Percentiles rank a stretch among this genome's conserved stretches.
Evolutionary conservation across 2,888 invertebrate genomes (phyloP).

Genomic region (Acronicta alni): DNA sequence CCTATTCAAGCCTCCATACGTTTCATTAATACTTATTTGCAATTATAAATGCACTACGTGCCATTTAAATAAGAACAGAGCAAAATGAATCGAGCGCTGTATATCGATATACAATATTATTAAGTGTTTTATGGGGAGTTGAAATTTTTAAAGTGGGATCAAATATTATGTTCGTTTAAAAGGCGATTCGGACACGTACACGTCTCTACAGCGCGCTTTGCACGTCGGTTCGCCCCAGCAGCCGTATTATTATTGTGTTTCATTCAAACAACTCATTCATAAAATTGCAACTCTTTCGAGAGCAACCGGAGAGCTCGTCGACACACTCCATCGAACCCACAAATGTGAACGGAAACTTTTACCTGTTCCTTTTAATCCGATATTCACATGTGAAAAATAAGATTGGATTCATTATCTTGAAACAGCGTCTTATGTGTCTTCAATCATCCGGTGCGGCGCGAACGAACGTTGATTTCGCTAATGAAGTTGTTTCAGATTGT

Average conservation of each 20-base stretch:
- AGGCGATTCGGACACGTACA: constrained; percentile 70
- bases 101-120: constrained; percentile 70
- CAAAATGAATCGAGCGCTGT: constrained; percentile 27
- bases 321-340: constrained; percentile 74
- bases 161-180: constrained; percentile 70
- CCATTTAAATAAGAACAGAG: constrained; percentile 36
- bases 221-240: constrained; percentile 69
- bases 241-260: constrained; percentile 81
- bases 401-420: constrained; percentile 62
- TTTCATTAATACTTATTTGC: too few species aligned
- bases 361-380: constrained; percentile 63
- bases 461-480: constrained; percentile 75
- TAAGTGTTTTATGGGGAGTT: constrained; percentile 76
- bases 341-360: constrained; percentile 69
- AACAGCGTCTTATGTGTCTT: constrained; percentile 62
- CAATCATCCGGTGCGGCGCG: constrained; percentile 66
- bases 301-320: constrained; percentile 76
- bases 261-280: constrained; percentile 88
- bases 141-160: constrained; percentile 69
- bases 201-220: constrained; percentile 66
- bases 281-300: constrained; percentile 84
- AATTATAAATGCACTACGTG: constrained; percentile 24
- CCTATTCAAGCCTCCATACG: too few species aligned
- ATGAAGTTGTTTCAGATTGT: constrained; percentile 84
- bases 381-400: constrained; percentile 61